Evolutionary conservation across 2,888 invertebrate genomes (phyloP).

Genomic region (Aromia moschata): DNA sequence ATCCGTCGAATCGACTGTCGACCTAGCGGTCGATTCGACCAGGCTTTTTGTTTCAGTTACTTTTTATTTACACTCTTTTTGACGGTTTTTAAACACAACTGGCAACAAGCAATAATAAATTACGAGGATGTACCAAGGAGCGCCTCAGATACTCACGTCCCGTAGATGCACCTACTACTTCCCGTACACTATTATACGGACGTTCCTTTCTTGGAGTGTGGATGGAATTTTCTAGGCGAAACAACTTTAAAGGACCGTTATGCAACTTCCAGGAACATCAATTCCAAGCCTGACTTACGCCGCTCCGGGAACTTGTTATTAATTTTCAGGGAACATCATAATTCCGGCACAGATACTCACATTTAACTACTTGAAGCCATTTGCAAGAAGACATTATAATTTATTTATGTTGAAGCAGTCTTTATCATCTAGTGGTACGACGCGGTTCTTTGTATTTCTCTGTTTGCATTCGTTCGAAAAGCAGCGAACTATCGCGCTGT

Average conservation of each 20-base stretch:
- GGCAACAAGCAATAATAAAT: slow-evolving; percentile 14
- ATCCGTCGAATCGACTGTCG: too few species aligned
- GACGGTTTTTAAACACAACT: slow-evolving; percentile 11
- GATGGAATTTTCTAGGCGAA: slow-evolving; percentile 13
- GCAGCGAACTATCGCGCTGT: too few species aligned
- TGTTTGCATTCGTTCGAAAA: too few species aligned
- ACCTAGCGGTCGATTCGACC: too few species aligned
- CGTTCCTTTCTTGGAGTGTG: slow-evolving; percentile 8
- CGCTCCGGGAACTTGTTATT: slow-evolving; percentile 10
- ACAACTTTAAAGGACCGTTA: background rate
- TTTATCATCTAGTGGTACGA: background rate
- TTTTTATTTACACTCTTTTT: too few species aligned
- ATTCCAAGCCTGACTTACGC: slow-evolving; percentile 14
- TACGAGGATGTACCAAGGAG: slow-evolving; percentile 5
- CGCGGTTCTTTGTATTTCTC: too few species aligned
- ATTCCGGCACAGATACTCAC: slow-evolving; percentile 1
- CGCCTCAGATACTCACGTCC: slow-evolving; percentile 7
- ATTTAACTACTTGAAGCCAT: background rate
- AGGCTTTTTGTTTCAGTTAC: too few species aligned
- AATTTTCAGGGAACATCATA: slow-evolving; percentile 8
- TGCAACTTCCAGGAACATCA: slow-evolving; percentile 23
- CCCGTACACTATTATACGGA: slow-evolving; percentile 12
- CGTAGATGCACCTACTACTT: slow-evolving; percentile 11
- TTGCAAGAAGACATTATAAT: background rate
- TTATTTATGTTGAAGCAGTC: background rate